Conservation (phyloP, 1,140 invertebrate genomes). For the Magallana ariakensis region DNA sequence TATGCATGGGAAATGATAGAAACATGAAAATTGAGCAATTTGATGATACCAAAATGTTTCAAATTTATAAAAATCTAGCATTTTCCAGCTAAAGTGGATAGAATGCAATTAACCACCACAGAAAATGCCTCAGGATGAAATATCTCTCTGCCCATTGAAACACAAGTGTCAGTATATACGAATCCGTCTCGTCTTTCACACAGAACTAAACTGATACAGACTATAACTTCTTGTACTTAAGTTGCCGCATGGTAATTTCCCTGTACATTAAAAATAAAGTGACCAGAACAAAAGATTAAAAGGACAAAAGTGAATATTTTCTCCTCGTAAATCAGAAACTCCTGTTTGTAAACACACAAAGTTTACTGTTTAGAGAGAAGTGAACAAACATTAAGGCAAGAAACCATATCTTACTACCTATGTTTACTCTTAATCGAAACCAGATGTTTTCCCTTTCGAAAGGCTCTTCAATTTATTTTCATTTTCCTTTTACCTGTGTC, state of each 20-base stretch:
- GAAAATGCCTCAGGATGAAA: background rate
- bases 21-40: no score
- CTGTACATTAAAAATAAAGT: background rate
- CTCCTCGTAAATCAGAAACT: background rate
- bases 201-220: background rate
- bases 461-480: background rate
- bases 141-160: no score
- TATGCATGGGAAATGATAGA: no score
- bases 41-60: no score
- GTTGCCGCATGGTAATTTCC: background rate
- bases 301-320: background rate
- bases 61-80: no score
- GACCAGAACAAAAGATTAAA: background rate
- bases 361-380: background rate
- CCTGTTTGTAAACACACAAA: background rate
- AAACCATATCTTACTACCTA: background rate
- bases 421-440: background rate
- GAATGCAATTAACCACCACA: no score
- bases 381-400: background rate
- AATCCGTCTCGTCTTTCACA: background rate
- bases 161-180: no score
- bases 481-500: conserved; percentile 18
- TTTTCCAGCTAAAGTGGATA: no score
- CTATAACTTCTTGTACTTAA: background rate
- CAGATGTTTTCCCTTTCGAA: background rate